A percentile compares a stretch with the other conserved stretches of the same genome.
These are phyloP conservation scores for Pseudotriccus pelzelni DNA, from an alignment of 2,797 vertebrate genomes.

Conservation along the genomic window DNA sequence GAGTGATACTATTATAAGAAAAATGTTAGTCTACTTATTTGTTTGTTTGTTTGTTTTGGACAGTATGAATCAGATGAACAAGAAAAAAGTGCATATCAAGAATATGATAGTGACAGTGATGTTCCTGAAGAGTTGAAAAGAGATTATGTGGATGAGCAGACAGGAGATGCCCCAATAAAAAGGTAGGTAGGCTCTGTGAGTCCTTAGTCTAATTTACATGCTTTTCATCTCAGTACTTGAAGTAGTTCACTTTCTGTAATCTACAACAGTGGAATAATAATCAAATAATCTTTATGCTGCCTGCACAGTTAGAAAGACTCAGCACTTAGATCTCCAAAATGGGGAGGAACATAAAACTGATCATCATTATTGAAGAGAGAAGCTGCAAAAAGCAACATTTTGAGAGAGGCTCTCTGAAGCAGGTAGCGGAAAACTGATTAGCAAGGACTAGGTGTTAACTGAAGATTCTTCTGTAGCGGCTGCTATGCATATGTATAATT, in stretches of 20 bases:
- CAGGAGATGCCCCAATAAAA: slow-evolving; percentile 91
- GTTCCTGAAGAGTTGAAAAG: slow-evolving; percentile 96
- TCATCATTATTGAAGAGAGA: neutral
- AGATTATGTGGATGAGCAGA: slow-evolving; percentile 97
- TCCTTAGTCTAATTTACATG: neutral
- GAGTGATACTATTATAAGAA: neutral
- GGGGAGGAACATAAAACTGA: neutral
- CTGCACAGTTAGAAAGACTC: neutral
- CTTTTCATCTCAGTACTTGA: neutral
- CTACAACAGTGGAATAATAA: neutral
- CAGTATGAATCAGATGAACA: slow-evolving; percentile 98
- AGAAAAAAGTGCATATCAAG: slow-evolving; percentile 95
- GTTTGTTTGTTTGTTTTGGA: neutral
- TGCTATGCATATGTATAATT: neutral
- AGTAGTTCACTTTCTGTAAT: neutral
- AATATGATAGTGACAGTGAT: slow-evolving; percentile 97
- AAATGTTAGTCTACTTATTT: neutral
- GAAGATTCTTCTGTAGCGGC: neutral
- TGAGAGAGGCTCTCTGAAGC: neutral
- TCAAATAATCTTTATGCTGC: neutral
- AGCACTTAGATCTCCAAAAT: neutral
- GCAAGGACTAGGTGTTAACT: neutral
- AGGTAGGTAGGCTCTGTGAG: slow-evolving; percentile 75
- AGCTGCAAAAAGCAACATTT: neutral
- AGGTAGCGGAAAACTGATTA: neutral